Evolutionary conservation across 1,140 invertebrate genomes (phyloP), one percentile per base, ranked within the genome.

Genomic region (Stegodyphus dumicola): DNA sequence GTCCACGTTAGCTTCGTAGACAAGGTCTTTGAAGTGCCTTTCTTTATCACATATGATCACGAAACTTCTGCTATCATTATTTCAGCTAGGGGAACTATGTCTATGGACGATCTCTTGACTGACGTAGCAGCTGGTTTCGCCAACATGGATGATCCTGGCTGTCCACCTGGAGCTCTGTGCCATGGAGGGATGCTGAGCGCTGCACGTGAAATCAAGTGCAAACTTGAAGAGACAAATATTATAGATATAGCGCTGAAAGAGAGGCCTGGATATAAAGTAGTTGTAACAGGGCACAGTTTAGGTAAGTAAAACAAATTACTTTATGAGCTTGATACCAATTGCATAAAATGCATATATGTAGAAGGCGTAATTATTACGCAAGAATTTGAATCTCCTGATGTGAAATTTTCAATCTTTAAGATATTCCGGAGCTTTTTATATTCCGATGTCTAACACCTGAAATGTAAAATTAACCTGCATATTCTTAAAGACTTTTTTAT

Each of bases 171-270:
- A 7, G 7, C 76, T 95, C 90, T 96, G 5, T 96, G 95, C 0
- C 96, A 98, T 90, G 96, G 96, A 93, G 96, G 96, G 3, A 97
- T 98, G 95, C 95, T 97, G 0, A 94, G 95, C 89, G 95, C 96
- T 10, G 96, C 96, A 4, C 94, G 95, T 84, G 97, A 97, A 89
- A 96, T 98, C 89, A 93, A 94, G 77, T 6, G 48, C 9, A 96
- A 96, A 90, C 90, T 97, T 67, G 92, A 93, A 69, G 92, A 95
- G 52, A 95, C 96, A 89, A 92, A 92, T 75, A 93, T 97, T 80
- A 92, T 98, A 33, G 91, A 93, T 49, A 92, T 93, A 88, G 96
- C 96, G 0, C 93, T 95, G 88, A 89, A 90, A 52, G 91, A 93
- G 89, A 92, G 93, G 88, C 91, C 92, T 80, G 92, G 93, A 5